A percentile compares a stretch with the other conserved stretches of the same genome.
Conservation (phyloP, 2,888 invertebrate genomes). For the Parascotia fuliginaria region DNA sequence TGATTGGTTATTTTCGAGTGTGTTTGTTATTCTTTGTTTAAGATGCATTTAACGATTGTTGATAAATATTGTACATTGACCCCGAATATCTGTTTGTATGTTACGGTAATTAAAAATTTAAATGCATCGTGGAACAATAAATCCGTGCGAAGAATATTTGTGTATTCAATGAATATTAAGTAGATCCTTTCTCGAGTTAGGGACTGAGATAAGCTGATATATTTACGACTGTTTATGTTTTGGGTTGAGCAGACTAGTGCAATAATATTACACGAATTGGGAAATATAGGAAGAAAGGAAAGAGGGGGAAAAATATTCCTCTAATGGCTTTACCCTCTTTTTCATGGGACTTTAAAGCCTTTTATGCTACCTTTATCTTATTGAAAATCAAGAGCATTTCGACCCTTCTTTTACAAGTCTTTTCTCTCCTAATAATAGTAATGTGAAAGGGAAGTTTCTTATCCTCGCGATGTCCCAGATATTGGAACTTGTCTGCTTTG, state of each 20-base stretch:
- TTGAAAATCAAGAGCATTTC: no score
- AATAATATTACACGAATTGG: neutral
- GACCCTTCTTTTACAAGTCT: no score
- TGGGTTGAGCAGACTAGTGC: neutral
- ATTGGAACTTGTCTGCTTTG: no score
- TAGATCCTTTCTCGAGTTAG: constrained; percentile 4
- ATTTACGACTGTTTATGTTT: constrained; percentile 13
- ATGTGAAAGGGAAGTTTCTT: no score
- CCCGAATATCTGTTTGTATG: constrained; percentile 31
- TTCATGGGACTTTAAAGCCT: no score
- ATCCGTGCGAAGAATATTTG: constrained; percentile 12
- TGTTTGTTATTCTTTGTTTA: constrained; percentile 7
- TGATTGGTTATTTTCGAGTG: neutral
- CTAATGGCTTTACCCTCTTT: no score
- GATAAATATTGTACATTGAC: constrained; percentile 43
- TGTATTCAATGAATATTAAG: constrained; percentile 18
- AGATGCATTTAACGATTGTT: constrained; percentile 45
- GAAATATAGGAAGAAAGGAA: no score
- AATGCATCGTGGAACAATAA: constrained; percentile 18
- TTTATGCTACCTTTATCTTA: no score
- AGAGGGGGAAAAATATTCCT: no score
- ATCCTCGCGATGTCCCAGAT: no score
- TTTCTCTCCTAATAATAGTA: no score
- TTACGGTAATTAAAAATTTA: constrained; percentile 32
- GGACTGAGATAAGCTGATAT: constrained; percentile 10